Evolutionary conservation across 2,888 invertebrate species (phyloP), one percentile per base, ranked within the genome.

Genomic region (Dicranocentrus wangi): DNA sequence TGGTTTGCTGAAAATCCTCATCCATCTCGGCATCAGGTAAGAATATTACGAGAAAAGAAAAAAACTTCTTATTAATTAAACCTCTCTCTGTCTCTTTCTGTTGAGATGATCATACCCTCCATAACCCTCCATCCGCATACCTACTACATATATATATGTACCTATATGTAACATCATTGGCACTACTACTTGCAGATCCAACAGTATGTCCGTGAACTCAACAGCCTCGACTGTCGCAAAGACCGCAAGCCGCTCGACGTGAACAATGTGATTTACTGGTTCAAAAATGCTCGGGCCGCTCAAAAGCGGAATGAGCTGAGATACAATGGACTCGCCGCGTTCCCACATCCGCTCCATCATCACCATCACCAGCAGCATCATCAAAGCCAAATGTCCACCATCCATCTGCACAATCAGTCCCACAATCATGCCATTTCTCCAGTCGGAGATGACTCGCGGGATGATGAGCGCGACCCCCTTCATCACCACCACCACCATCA

Each of bases 211-310:
- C 93, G 95, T 87, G 97, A 97, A 88, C 90, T 99, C 85, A 99
- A 99, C 89, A 93, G 93, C 81, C 90, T 98, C 84, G 97, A 97
- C 88, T 98, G 97, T 68, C 92, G 98, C 53, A 92, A 95, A 70
- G 98, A 97, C 0, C 91, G 98, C 63, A 97, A 98, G 88, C 97
- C 97, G 0, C 90, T 98, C 70, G 98, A 98, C 89, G 94, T 98
- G 2, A 97, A 97, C 88, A 98, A 98, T 88, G 97, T 98, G 17
- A 97, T 97, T 17, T 96, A 96, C 88, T 96, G 96, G 96, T 99
- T 99, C 90, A 98, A 98, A 89, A 98, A 98, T 88, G 98, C 98
- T 0, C 91, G 99, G 69, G 98, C 98, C 0, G 97, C 97, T 0
- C 95, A 96, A 88, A 96, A 98, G 88, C 91, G 98, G 53, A 96